Evolutionary conservation across 2,888 invertebrate genomes (phyloP).

Genomic region (Achlya flavicornis): DNA sequence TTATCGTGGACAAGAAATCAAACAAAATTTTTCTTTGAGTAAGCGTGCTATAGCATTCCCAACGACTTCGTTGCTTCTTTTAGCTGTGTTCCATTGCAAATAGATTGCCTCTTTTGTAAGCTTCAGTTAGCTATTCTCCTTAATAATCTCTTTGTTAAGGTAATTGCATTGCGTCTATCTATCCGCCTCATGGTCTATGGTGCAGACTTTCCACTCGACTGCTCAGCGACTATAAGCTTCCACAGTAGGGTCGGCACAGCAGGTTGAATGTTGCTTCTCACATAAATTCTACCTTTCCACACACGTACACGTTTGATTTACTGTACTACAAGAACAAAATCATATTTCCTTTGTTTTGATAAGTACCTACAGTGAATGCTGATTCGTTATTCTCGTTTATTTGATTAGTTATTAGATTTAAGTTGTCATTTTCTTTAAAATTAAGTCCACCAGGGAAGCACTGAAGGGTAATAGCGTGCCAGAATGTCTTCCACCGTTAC

Average conservation of each 20-base stretch:
- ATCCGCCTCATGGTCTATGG: slow-evolving; percentile 23
- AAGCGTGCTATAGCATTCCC: not conserved
- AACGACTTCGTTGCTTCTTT: not conserved
- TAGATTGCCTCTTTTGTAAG: not conserved
- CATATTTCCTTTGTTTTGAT: slow-evolving; percentile 43
- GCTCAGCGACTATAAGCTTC: slow-evolving; percentile 40
- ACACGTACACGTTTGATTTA: slow-evolving; percentile 49
- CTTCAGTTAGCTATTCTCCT: too few relatives aligned
- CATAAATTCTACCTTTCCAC: slow-evolving; percentile 41
- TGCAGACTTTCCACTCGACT: slow-evolving; percentile 48
- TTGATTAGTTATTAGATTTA: not conserved
- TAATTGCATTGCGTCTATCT: not conserved
- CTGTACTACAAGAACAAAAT: slow-evolving; percentile 42
- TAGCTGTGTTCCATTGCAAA: not conserved
- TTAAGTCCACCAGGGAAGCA: too few relatives aligned
- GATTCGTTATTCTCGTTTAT: not conserved
- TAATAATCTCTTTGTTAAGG: not conserved
- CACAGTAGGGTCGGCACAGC: slow-evolving; percentile 30
- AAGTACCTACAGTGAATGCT: slow-evolving; percentile 21
- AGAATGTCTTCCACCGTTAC: too few relatives aligned
- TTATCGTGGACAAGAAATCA: too few relatives aligned
- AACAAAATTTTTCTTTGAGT: too few relatives aligned
- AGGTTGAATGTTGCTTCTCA: slow-evolving; percentile 37
- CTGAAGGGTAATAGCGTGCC: too few relatives aligned
- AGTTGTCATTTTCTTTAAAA: too few relatives aligned